Evolutionary conservation across 37 sponge, comb jelly and placozoan species (phyloP).

Genomic region (Cliona cf. orientalis): DNA sequence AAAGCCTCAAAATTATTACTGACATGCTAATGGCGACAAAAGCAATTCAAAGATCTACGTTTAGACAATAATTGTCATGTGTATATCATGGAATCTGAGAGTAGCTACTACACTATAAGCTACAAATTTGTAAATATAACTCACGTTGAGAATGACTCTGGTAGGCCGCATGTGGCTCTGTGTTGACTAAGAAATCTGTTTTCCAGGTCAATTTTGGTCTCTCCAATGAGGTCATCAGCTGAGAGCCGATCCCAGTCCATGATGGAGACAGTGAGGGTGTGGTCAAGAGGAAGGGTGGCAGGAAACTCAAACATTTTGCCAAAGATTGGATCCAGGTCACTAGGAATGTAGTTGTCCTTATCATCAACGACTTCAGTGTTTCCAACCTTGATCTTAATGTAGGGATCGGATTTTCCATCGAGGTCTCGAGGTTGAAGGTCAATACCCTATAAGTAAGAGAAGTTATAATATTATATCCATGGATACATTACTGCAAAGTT

Average conservation of each 20-base stretch:
- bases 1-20: too few relatives aligned
- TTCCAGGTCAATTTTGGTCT: conserved; percentile 96
- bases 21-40: too few relatives aligned
- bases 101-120: too few relatives aligned
- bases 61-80: too few relatives aligned
- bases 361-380: conserved; percentile 77
- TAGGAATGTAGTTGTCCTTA: conserved; percentile 93
- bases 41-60: too few relatives aligned
- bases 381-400: conserved; percentile 88
- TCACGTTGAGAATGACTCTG: conserved; percentile 86
- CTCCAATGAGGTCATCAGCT: conserved; percentile 97
- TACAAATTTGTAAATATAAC: conserved; percentile 42
- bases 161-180: conserved; percentile 87
- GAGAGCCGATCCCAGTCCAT: conserved; percentile 92
- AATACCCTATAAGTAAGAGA: conserved; percentile 59
- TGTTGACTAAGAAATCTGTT: conserved; percentile 91
- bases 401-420: conserved; percentile 97
- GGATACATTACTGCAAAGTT: too few relatives aligned
- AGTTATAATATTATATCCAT: background rate
- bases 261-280: conserved; percentile 73
- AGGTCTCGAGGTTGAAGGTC: conserved; percentile 92
- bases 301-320: conserved; percentile 97
- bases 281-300: conserved; percentile 82
- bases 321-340: conserved; percentile 90
- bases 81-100: too few relatives aligned